Base-by-base conservation (phyloP, 1,140 invertebrate species). In the Drosophila eugracilis region DNA sequence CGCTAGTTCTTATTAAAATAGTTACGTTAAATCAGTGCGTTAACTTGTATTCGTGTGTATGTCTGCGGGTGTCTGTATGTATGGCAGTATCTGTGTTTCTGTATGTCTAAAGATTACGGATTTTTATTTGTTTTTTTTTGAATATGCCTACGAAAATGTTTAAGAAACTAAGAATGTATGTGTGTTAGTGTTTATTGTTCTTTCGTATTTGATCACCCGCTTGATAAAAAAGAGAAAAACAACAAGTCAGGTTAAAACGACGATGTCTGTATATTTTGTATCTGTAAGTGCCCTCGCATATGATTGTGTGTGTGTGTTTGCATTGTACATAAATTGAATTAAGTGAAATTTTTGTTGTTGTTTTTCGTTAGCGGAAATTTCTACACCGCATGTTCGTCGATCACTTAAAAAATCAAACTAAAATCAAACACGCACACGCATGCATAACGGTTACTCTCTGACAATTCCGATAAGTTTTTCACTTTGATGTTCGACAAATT, bases 11-110 rank as follows among this genome's bases (percentile, higher is more conserved):
- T 45, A 74, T 86, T 86, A 88, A 86, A 86, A 86, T 88, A 86
- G 78, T 86, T 80, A 85, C 81, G 77, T 86, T 85, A 85, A 85
- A 86, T 85, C 81, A 86, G 69, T 77, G 81, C 77, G 81, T 77
- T 75, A 28, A 57, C 26, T 72, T 65, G 41, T 74, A 66, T 63
- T 44, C 62, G 41, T 62, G 66, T 54, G 22, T 54, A 70, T 75
- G 57, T 65, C 36, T 65, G 66, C 45, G 52, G 41, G 30, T 59
- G 47, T 44, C 21, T 50, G 34, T 39, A 15, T 39, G 15, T 26
- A 36, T 66, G 36, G 22, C 44, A 12, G 10, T 39, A 44, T 49
- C 45, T 58, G 34, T 49, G 14, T 37, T 12, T 37, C 19, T 45
- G 24, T 41, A 26, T 53, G 26, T 42, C 24, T 21, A 34, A 65